phyloP scores from a whole-genome alignment of 2,797 vertebrate genomes.

The Acanthurus tractus region DNA sequence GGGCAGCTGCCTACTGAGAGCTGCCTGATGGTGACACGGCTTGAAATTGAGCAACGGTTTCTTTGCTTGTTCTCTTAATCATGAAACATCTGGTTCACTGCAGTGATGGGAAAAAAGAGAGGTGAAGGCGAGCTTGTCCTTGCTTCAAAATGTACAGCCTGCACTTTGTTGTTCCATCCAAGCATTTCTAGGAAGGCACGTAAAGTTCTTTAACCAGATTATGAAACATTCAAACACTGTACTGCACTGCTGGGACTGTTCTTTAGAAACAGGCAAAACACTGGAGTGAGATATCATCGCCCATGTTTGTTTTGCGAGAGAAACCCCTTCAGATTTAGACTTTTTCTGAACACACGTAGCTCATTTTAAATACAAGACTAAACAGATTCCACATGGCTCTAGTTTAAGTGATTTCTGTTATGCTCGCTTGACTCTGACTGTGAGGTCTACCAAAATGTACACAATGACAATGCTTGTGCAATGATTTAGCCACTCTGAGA shows the following conservation, averaged over 20 bases:
- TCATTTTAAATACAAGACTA: constrained; percentile 16
- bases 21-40: constrained; percentile 60
- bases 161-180: not conserved
- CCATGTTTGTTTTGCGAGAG: not conserved
- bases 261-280: not conserved
- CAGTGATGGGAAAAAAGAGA: constrained; percentile 54
- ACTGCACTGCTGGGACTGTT: not conserved
- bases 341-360: not conserved
- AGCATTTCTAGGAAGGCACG: constrained; percentile 13
- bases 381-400: constrained; percentile 9
- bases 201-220: not conserved
- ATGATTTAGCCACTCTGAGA: constrained; percentile 35
- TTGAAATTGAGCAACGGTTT: constrained; percentile 64
- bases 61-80: constrained; percentile 44
- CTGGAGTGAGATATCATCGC: not conserved
- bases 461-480: constrained; percentile 39
- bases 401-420: constrained; percentile 7
- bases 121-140: not conserved
- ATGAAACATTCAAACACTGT: not conserved
- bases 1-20: constrained; percentile 57
- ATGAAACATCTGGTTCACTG: constrained; percentile 50
- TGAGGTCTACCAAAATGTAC: constrained; percentile 33
- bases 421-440: constrained; percentile 19
- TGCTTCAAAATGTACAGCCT: not conserved
- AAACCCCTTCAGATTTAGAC: not conserved